Conservation (phyloP, 1,140 invertebrate species). For the Drosophila willistoni region DNA sequence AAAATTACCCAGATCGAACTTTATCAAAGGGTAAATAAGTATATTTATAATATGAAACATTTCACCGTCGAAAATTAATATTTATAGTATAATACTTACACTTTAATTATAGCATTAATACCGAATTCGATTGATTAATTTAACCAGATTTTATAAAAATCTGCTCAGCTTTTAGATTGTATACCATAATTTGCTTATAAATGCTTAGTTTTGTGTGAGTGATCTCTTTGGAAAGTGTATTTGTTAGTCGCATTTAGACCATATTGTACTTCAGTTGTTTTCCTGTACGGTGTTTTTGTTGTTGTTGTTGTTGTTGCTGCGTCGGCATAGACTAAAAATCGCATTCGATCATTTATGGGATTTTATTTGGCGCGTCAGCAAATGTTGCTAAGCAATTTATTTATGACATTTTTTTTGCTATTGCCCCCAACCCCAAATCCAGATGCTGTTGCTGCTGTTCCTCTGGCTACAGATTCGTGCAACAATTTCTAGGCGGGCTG, state of each 20-base stretch:
- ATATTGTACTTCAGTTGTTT: slow-evolving; percentile 35
- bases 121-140: no score
- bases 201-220: background rate
- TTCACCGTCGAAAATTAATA: no score
- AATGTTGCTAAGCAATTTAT: slow-evolving; percentile 83
- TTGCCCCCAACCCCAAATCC: slow-evolving; percentile 9
- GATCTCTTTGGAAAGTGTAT: slow-evolving; percentile 22
- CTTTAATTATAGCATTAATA: no score
- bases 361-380: slow-evolving; percentile 83
- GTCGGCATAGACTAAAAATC: slow-evolving; percentile 78
- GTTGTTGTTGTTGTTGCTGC: slow-evolving; percentile 47
- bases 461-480: slow-evolving; percentile 62
- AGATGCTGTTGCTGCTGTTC: slow-evolving; percentile 28
- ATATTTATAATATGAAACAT: no score
- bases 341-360: slow-evolving; percentile 82
- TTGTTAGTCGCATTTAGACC: background rate
- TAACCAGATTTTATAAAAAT: no score
- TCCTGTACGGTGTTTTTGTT: slow-evolving; percentile 42
- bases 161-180: no score
- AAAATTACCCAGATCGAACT: no score
- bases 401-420: slow-evolving; percentile 80
- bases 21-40: no score
- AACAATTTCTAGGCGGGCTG: slow-evolving; percentile 63
- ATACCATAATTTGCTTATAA: no score
- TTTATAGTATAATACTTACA: no score